These are phyloP conservation scores for Corythornis cristatus DNA, from an alignment of 2,113 vertebrate species.

Conservation along the genomic window DNA sequence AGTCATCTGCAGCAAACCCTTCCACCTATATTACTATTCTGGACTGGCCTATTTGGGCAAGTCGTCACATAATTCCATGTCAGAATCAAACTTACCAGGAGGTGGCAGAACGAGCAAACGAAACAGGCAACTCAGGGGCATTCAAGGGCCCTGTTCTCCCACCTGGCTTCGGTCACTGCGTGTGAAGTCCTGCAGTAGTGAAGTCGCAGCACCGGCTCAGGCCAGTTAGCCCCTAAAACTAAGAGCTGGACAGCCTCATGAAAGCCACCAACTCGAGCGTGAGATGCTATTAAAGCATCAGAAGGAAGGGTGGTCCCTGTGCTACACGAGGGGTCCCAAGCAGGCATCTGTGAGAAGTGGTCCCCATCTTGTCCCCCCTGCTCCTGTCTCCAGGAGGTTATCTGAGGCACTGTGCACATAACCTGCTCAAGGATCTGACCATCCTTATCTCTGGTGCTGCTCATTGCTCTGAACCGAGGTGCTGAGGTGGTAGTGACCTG, in stretches of 20 bases:
- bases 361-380: not conserved
- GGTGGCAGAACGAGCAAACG: slow-evolving; percentile 57
- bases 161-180: rapidly evolving
- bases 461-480: not conserved
- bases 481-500: rapidly evolving
- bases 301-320: not conserved
- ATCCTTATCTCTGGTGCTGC: not conserved
- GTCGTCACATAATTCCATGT: not conserved
- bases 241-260: rapidly evolving
- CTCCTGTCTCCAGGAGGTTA: rapidly evolving
- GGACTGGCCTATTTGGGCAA: not conserved
- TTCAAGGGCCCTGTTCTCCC: not conserved
- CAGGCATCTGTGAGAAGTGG: not conserved
- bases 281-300: not conserved
- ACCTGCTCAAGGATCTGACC: not conserved
- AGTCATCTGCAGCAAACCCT: not conserved
- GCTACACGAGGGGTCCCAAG: not conserved
- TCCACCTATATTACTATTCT: not conserved
- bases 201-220: not conserved
- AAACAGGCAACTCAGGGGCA: not conserved
- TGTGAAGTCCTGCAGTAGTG: not conserved
- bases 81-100: slow-evolving; percentile 35
- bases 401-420: not conserved
- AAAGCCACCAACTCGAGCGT: not conserved
- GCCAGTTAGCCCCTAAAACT: not conserved